phyloP scores from a whole-genome alignment of 2,113 vertebrate genomes.

The Glareola pratincola region DNA sequence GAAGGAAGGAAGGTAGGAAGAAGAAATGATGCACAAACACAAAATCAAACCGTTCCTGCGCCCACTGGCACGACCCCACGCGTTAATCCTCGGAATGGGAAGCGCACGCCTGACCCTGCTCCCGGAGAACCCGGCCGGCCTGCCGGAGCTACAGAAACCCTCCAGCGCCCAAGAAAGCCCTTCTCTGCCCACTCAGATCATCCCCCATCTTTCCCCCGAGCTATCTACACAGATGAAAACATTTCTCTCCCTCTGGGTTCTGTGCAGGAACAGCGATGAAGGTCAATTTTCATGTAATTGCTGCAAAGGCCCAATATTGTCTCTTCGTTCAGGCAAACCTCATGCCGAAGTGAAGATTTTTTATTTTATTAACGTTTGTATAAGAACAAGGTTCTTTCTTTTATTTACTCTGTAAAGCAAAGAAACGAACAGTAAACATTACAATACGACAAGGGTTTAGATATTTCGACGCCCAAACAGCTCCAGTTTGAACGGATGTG shows the following conservation, averaged over 20 bases:
- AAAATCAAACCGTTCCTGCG: neutral
- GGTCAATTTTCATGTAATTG: neutral
- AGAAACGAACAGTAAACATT: neutral
- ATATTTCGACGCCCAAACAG: neutral
- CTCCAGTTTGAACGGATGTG: neutral
- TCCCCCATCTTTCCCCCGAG: neutral
- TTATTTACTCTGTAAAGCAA: constrained; percentile 1
- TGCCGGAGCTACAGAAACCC: neutral
- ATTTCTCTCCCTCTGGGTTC: neutral
- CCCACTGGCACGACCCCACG: fast-evolving
- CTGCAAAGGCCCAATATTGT: neutral
- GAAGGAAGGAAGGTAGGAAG: neutral
- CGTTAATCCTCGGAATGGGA: neutral
- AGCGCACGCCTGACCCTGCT: neutral
- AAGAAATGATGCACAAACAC: fast-evolving
- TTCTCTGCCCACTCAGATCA: neutral
- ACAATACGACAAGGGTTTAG: neutral
- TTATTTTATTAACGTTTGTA: constrained; percentile 2
- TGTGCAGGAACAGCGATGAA: neutral
- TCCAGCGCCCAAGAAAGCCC: neutral
- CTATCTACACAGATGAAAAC: neutral
- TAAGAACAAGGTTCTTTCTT: neutral
- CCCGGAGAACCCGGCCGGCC: neutral
- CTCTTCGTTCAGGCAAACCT: neutral
- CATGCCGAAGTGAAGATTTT: neutral